Evolutionary conservation across 2,113 vertebrate species (phyloP).

Genomic region (Mungos mungo): DNA sequence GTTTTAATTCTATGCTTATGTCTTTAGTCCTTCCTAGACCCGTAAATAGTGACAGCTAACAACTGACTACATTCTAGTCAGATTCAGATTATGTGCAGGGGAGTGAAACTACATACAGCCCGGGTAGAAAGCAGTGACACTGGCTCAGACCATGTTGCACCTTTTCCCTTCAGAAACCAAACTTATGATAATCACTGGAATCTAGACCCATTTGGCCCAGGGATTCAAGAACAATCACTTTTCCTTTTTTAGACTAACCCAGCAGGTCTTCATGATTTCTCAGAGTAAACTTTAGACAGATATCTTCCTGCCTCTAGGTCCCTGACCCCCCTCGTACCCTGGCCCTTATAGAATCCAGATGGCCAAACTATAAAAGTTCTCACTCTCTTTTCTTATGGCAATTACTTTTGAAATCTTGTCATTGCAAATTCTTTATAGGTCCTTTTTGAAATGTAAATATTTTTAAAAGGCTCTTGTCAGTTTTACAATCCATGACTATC

Average conservation of each 20-base stretch:
- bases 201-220: not conserved
- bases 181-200: not conserved
- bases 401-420: not conserved
- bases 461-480: not conserved
- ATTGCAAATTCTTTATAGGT: not conserved
- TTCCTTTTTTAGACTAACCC: not conserved
- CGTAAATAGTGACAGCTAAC: not conserved
- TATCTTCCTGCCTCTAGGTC: not conserved
- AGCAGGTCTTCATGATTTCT: not conserved
- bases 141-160: not conserved
- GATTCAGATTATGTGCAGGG: not conserved
- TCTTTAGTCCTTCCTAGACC: not conserved
- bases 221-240: not conserved
- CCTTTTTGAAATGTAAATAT: not conserved
- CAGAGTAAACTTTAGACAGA: not conserved
- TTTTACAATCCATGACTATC: not conserved
- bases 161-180: not conserved
- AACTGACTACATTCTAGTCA: not conserved
- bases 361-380: not conserved
- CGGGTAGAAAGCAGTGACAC: not conserved
- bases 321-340: fast-evolving
- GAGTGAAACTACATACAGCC: not conserved
- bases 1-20: not conserved
- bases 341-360: not conserved
- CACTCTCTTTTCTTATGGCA: not conserved